Base-by-base conservation (phyloP, 2,888 invertebrate genomes). In the Mellilla xanthometata region DNA sequence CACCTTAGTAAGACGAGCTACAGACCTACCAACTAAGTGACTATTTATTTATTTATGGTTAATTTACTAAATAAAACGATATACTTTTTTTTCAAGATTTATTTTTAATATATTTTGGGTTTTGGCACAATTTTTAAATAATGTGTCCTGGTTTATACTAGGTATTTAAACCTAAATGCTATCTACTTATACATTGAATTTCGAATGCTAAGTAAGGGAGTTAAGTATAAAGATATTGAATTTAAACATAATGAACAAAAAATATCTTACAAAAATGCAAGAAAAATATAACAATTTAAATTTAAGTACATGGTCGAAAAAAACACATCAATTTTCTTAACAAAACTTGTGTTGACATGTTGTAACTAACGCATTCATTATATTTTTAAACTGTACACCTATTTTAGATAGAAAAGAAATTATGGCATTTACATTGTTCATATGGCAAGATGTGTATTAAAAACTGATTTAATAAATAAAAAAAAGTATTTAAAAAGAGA, bases 91-190 rank as follows among this genome's bases (percentile, higher is more conserved):
- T 73, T 79, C 76, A 65, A 71, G 70, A 65, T 72, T 84, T 82
- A 82, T 83, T 86, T 87, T 88, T 83, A 85, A 82, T 88, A 88
- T 87, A 88, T 87, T 88, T 84, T 82, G 86, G 83, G 87, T 85
- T 89, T 88, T 89, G 89, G 88, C 88, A 89, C 89, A 88, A 86
- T 81, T 83, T 81, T 81, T 83, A 81, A 87, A 84, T 81, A 83
- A 86, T 89, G 88, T 89, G 88, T 76, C 89, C 84, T 80, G 85
- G 77, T 85, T 79, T 81, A 86, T 73, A 76, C 80, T 81, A 78
- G 86, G 85, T 81, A 81, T 67, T 83, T 80, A 77, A 85, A 85
- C 85, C 86, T 85, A 83, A 76, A 72, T 58, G 72, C 82, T 85
- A 85, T 62, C 75, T 81, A 83, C 82, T 75, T 81, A 77, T 70